Evolutionary conservation across 2,113 vertebrate genomes (phyloP).

Genomic region (Anolis carolinensis): DNA sequence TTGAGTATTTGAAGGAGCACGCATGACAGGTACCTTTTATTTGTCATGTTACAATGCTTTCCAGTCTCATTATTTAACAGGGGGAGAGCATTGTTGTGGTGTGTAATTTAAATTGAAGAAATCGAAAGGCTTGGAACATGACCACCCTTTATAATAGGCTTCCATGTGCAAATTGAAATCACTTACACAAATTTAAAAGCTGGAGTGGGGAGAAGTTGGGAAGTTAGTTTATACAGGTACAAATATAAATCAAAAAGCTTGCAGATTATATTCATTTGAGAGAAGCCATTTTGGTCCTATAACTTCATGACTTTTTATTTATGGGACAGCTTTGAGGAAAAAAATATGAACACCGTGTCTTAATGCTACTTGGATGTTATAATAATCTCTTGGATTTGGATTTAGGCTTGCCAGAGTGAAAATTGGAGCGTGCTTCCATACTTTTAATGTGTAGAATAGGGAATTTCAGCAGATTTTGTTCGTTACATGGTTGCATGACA

Average conservation of each 20-base stretch:
- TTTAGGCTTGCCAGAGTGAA: too few relatives aligned
- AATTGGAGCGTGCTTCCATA: too few relatives aligned
- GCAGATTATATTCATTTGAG: not conserved
- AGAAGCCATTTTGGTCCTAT: not conserved
- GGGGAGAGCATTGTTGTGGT: not conserved
- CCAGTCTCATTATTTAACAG: not conserved
- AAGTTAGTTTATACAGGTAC: not conserved
- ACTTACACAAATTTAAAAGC: not conserved
- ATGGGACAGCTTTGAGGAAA: not conserved
- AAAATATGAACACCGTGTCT: too few relatives aligned
- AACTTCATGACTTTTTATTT: not conserved
- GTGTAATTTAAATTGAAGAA: not conserved
- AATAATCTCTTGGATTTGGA: too few relatives aligned
- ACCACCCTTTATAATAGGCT: not conserved
- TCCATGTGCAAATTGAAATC: not conserved
- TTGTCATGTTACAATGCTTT: constrained; percentile 6
- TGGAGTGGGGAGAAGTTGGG: too few relatives aligned
- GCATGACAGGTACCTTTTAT: constrained; percentile 17
- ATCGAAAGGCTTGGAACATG: not conserved
- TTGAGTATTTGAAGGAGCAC: not conserved
- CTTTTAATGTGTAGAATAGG: too few relatives aligned
- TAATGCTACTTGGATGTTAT: too few relatives aligned
- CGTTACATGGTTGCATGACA: too few relatives aligned
- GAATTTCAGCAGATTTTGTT: too few relatives aligned
- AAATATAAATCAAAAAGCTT: not conserved